Evolutionary conservation across 2,797 vertebrate genomes (phyloP).

Genomic region (Melanotaenia parkinsoni): DNA sequence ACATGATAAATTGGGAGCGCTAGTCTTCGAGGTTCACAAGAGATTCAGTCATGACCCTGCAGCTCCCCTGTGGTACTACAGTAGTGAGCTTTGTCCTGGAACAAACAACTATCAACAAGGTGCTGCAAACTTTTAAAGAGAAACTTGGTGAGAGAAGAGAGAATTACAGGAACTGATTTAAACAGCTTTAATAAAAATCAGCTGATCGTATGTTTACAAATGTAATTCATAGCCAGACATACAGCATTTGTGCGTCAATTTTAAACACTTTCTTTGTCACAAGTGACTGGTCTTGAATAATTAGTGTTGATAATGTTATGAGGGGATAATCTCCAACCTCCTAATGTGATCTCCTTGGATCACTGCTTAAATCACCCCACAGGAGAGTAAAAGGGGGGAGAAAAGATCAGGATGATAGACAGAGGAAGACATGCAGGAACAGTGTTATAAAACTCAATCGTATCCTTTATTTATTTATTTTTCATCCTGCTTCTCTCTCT

Average conservation of each 20-base stretch:
- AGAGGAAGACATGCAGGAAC: conserved; percentile 20
- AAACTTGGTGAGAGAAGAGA: background rate
- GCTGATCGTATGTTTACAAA: background rate
- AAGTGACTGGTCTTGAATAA: conserved; percentile 61
- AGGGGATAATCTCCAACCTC: conserved; percentile 64
- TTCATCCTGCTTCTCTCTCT: conserved; percentile 42
- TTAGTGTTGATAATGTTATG: conserved; percentile 59
- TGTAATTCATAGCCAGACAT: background rate
- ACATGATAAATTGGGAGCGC: conserved; percentile 78
- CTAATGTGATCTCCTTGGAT: conserved; percentile 61
- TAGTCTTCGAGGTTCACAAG: conserved; percentile 57
- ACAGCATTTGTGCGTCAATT: conserved; percentile 20
- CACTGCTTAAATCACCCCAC: conserved; percentile 69
- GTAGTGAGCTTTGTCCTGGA: conserved; percentile 55
- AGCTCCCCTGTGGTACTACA: conserved; percentile 50
- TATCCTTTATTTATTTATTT: conserved; percentile 74
- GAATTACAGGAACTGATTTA: background rate
- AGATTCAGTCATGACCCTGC: conserved; percentile 67
- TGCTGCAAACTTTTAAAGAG: conserved; percentile 31
- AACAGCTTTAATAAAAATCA: background rate
- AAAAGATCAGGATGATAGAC: background rate
- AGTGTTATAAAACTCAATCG: conserved; percentile 72
- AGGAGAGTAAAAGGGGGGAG: conserved; percentile 35
- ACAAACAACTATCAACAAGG: conserved; percentile 56
- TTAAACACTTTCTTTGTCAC: conserved; percentile 52